Conservation (phyloP, 1,140 invertebrate genomes). For the Anoplophora glabripennis region DNA sequence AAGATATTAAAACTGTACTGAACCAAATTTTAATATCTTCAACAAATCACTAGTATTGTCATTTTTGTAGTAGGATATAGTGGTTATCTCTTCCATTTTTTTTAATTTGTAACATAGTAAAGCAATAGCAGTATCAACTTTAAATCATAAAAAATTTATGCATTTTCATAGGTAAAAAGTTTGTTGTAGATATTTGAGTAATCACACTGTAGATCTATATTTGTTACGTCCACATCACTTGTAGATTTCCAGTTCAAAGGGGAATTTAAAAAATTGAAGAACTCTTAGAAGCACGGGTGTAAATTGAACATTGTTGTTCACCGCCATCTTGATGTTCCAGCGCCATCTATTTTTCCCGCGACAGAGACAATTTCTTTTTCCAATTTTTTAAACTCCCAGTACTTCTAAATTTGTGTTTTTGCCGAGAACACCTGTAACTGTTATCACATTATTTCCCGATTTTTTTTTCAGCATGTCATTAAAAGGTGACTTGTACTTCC, state of each 20-base stretch:
- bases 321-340: too few species aligned
- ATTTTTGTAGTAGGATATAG: too few species aligned
- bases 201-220: conserved; percentile 21
- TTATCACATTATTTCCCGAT: conserved; percentile 3
- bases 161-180: conserved; percentile 9
- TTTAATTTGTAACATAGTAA: not conserved
- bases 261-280: too few species aligned
- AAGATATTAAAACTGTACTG: not conserved
- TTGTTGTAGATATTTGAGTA: conserved; percentile 23
- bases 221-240: conserved; percentile 13
- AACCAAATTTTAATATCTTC: conserved; percentile 7
- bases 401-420: conserved; percentile 4
- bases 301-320: too few species aligned
- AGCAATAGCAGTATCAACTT: conserved; percentile 36
- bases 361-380: not conserved
- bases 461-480: conserved; percentile 32
- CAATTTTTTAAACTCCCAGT: conserved; percentile 11
- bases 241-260: conserved; percentile 3
- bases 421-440: conserved; percentile 10
- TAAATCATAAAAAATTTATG: conserved; percentile 11
- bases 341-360: too few species aligned
- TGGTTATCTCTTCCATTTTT: too few species aligned
- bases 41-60: not conserved
- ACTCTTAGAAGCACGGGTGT: too few species aligned
- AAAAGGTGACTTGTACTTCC: conserved; percentile 45